Percentiles rank a stretch among this genome's conserved stretches.
phyloP scores from a whole-genome alignment of 2,797 vertebrate genomes.

The Tachyglossus aculeatus region DNA sequence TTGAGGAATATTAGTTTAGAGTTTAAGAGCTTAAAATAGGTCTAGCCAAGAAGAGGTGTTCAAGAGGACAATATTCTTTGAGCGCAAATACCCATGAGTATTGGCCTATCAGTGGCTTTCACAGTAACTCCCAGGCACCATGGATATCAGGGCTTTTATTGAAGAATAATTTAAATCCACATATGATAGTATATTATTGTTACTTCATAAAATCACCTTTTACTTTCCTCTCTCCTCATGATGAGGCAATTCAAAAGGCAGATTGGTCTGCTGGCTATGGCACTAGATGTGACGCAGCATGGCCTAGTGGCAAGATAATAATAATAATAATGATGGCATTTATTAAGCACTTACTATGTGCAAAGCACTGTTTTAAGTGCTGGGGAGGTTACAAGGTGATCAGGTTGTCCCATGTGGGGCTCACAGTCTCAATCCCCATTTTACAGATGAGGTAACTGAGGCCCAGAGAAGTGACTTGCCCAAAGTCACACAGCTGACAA shows the following conservation, averaged over 20 bases:
- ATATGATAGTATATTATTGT: constrained; percentile 14
- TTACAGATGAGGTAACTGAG: no score
- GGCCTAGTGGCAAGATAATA: no score
- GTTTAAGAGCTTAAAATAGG: neutral
- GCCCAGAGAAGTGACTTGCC: no score
- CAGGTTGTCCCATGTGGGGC: no score
- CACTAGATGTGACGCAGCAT: no score
- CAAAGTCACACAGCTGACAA: no score
- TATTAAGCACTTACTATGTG: no score
- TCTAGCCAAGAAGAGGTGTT: neutral
- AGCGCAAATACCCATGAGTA: neutral
- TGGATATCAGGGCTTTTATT: neutral
- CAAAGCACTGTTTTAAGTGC: no score
- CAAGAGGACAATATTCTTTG: neutral
- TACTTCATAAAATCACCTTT: neutral
- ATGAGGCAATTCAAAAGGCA: constrained; percentile 1
- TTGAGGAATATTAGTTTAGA: constrained; percentile 5
- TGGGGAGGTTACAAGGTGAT: no score
- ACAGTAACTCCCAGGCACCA: neutral
- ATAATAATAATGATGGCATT: no score
- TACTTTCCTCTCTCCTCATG: constrained; percentile 11
- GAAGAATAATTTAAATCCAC: constrained; percentile 2
- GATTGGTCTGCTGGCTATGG: neutral
- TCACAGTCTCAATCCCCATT: no score
- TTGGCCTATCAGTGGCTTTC: constrained; percentile 1